Conservation (phyloP, 2,113 vertebrate genomes). For the Empidonax traillii region DNA sequence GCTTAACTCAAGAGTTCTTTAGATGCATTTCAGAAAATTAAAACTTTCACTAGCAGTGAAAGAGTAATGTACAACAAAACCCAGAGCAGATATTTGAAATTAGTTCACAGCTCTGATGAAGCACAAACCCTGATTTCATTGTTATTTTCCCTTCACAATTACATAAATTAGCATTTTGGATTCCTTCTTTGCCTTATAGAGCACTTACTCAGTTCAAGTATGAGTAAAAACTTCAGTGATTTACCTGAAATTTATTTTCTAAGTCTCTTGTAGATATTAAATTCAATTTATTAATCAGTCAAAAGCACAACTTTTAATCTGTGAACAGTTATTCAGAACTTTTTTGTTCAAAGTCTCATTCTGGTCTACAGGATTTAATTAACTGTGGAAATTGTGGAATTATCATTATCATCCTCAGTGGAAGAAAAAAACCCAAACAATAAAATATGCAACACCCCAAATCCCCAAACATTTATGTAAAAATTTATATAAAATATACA, state of each 20-base stretch:
- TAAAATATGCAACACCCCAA: neutral
- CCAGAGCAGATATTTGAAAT: neutral
- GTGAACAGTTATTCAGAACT: neutral
- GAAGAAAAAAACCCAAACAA: neutral
- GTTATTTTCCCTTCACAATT: neutral
- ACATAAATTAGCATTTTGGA: neutral
- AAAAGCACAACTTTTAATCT: neutral
- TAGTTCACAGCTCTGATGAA: neutral
- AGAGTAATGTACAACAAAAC: neutral
- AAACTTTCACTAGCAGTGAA: neutral
- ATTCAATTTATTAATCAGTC: neutral
- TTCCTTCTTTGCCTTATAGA: neutral
- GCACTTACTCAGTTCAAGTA: neutral
- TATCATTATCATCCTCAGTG: neutral
- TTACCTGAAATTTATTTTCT: neutral
- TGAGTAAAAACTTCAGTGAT: neutral
- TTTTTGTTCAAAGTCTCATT: neutral
- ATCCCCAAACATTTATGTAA: neutral
- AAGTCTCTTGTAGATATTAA: neutral
- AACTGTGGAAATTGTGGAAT: neutral
- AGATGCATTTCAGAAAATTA: neutral
- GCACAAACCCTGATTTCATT: neutral
- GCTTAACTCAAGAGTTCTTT: neutral
- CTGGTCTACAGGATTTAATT: neutral
- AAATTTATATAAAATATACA: too few species aligned